Percentiles rank a stretch among this genome's conserved stretches.
Conservation (phyloP, 2,113 vertebrate genomes). For the Terrapene triunguis region DNA sequence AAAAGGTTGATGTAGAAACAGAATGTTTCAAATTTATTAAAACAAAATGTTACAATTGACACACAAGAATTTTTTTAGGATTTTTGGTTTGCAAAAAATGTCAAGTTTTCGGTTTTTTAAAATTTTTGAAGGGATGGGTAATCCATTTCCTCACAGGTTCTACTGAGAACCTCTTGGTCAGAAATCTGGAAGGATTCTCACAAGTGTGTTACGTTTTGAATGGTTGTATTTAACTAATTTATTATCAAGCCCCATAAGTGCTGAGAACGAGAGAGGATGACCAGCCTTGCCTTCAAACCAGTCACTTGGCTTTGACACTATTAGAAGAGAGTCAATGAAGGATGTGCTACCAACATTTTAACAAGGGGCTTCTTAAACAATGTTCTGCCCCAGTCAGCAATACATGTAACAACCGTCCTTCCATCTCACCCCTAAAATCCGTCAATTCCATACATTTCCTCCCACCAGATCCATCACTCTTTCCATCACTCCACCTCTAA, state of each 20-base stretch:
- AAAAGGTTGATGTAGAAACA: not conserved
- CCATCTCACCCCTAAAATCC: not conserved
- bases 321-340: not conserved
- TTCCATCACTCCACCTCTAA: not conserved
- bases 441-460: not conserved
- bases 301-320: not conserved
- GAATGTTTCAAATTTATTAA: not conserved
- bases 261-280: not conserved
- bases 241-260: not conserved
- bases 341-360: not conserved
- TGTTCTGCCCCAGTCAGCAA: not conserved
- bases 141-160: not conserved
- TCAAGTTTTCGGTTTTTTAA: not conserved
- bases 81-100: not conserved
- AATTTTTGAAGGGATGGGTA: not conserved
- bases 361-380: not conserved
- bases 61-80: not conserved
- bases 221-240: not conserved
- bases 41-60: not conserved
- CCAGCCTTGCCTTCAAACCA: not conserved
- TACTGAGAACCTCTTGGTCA: not conserved
- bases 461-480: not conserved
- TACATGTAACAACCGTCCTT: not conserved
- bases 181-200: not conserved
- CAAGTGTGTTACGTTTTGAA: not conserved